A percentile compares a stretch with the other conserved stretches of the same genome.
phyloP scores from a whole-genome alignment of 2,888 invertebrate genomes.

The Odontocerum albicorne region DNA sequence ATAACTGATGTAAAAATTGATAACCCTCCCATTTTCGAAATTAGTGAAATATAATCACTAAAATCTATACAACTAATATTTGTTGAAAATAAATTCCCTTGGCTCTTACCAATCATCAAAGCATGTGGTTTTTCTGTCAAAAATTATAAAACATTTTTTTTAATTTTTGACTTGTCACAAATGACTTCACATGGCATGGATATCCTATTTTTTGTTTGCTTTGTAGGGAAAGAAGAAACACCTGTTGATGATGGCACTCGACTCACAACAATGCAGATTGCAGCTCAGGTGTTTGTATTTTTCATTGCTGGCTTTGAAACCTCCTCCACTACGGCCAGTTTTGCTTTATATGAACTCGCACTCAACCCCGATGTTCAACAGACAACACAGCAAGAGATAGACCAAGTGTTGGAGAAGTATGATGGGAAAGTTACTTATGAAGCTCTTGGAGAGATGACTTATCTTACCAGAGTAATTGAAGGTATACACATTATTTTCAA shows the following conservation, averaged over 20 bases:
- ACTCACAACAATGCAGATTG: slow-evolving; percentile 49
- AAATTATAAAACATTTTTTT: no score
- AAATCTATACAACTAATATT: no score
- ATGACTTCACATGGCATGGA: no score
- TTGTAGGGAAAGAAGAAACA: slow-evolving; percentile 11
- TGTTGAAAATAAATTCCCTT: no score
- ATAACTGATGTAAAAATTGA: no score
- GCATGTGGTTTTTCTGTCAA: no score
- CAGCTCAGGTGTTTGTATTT: slow-evolving; percentile 58
- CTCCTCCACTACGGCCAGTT: slow-evolving; percentile 52
- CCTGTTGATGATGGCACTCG: slow-evolving; percentile 29
- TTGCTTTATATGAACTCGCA: slow-evolving; percentile 53
- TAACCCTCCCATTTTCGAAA: no score
- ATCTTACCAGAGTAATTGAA: slow-evolving; percentile 49
- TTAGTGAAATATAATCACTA: no score
- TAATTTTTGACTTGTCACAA: no score
- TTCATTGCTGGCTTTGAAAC: slow-evolving; percentile 59
- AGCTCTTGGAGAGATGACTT: slow-evolving; percentile 49
- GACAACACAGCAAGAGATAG: slow-evolving; percentile 48
- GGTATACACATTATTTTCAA: no score
- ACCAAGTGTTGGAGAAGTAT: slow-evolving; percentile 43
- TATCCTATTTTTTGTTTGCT: background rate
- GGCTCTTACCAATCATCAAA: no score
- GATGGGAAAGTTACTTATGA: slow-evolving; percentile 50
- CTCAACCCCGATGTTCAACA: slow-evolving; percentile 49